Conservation (phyloP, 1,140 invertebrate species). For the Papilio dardanus region DNA sequence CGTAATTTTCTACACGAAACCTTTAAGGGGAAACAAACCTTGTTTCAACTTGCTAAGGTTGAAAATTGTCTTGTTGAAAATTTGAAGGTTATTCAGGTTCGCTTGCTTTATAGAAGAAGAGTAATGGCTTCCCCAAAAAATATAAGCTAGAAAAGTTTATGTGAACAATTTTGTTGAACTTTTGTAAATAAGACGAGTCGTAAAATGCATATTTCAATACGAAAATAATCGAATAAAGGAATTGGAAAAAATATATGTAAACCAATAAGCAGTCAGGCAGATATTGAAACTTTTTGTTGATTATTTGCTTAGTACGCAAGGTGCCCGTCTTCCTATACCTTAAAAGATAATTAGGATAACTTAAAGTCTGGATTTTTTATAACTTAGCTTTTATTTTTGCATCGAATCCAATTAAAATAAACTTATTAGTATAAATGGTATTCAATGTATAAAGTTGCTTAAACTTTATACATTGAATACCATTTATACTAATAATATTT, state of each 20-base stretch:
- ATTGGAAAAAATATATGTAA: neutral
- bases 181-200: conserved; percentile 23
- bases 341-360: neutral
- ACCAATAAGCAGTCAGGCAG: neutral
- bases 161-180: conserved; percentile 25
- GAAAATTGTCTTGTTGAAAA: neutral
- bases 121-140: conserved; percentile 35
- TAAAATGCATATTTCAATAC: conserved; percentile 17
- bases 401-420: no score
- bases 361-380: no score
- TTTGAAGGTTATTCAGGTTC: conserved; percentile 1
- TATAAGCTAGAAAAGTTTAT: conserved; percentile 36
- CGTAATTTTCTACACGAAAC: conserved; percentile 3
- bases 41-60: neutral
- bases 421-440: no score
- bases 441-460: no score
- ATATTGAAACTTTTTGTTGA: neutral
- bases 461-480: no score
- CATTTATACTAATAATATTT: neutral
- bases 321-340: neutral
- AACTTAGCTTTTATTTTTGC: no score
- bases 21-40: neutral
- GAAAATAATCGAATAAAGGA: neutral
- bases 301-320: neutral
- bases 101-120: conserved; percentile 30